Conservation (phyloP, 2,113 vertebrate genomes). For the Caretta caretta region DNA sequence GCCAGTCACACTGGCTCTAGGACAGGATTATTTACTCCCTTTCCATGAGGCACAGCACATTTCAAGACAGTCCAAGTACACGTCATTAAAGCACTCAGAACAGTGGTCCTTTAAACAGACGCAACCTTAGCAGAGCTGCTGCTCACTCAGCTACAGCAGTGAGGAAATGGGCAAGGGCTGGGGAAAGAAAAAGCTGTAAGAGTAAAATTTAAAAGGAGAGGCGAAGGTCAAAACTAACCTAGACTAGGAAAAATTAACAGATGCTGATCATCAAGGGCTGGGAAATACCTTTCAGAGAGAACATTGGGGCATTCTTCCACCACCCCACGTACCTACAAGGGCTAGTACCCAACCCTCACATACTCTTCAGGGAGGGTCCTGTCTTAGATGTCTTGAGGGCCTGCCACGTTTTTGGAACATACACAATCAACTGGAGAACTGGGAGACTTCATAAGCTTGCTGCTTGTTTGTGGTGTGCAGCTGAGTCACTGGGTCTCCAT, state of each 20-base stretch:
- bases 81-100: neutral
- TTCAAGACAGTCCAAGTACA: no score
- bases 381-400: no score
- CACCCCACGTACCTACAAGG: neutral
- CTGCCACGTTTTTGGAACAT: no score
- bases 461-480: neutral
- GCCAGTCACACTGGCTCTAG: neutral
- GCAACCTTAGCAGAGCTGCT: neutral
- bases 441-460: neutral
- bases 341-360: neutral
- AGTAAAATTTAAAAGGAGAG: neutral
- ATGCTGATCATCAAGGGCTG: neutral
- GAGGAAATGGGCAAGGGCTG: neutral
- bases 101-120: neutral
- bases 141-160: neutral
- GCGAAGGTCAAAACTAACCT: neutral
- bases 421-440: neutral
- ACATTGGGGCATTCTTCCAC: neutral
- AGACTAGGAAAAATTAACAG: neutral
- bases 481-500: no score
- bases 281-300: neutral
- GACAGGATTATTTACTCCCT: neutral
- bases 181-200: neutral
- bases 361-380: neutral
- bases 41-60: neutral